phyloP scores from a whole-genome alignment of 2,113 vertebrate species.

The Madoqua kirkii region DNA sequence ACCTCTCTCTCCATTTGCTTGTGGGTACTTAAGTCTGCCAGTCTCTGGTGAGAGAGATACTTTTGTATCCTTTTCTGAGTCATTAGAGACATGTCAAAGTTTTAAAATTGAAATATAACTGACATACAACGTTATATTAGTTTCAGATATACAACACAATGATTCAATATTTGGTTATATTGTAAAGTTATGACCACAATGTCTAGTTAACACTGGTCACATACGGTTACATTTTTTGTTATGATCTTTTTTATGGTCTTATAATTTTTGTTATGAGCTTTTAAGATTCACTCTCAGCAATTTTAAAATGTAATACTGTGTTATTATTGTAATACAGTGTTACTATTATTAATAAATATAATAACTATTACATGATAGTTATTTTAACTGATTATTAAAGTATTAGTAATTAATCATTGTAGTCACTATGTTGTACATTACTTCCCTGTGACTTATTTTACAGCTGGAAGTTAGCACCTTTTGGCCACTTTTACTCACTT shows the following conservation, averaged over 20 bases:
- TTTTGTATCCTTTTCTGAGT: not conserved
- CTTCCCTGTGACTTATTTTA: not conserved
- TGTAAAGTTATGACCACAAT: not conserved
- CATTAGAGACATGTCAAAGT: not conserved
- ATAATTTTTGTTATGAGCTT: not conserved
- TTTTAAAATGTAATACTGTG: not conserved
- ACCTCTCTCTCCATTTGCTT: not conserved
- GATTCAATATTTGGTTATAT: not conserved
- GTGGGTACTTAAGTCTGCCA: not conserved
- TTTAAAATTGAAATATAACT: not conserved
- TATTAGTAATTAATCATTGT: not conserved
- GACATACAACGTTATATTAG: not conserved
- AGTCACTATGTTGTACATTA: not conserved
- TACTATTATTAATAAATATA: not conserved
- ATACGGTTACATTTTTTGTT: not conserved
- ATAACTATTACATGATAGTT: not conserved
- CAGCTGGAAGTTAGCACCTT: not conserved
- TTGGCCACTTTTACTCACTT: not conserved
- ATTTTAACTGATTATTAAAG: not conserved
- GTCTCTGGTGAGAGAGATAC: not conserved
- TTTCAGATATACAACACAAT: not conserved
- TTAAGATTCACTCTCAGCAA: not conserved
- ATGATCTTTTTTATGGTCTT: not conserved
- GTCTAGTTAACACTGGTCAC: not conserved
- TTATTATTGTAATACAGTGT: not conserved